phyloP scores from a whole-genome alignment of 2,797 vertebrate genomes.

The Prunella strophiata region DNA sequence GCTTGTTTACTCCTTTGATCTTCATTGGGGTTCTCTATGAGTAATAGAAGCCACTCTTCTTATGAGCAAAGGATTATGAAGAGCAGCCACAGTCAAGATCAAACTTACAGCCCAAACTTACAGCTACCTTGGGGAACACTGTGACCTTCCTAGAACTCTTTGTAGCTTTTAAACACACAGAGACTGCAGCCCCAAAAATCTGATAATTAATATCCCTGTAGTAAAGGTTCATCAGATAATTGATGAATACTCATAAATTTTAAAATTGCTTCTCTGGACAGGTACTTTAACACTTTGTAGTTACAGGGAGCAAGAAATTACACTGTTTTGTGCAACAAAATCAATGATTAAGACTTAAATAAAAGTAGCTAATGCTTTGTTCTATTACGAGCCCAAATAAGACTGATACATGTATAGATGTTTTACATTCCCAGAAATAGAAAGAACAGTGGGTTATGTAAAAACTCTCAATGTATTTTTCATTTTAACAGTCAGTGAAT shows the following conservation, averaged over 20 bases:
- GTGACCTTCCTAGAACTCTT: neutral
- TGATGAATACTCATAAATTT: neutral
- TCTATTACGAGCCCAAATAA: neutral
- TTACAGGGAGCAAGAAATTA: neutral
- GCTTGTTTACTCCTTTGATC: neutral
- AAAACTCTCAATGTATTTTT: constrained; percentile 3
- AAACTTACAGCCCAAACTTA: neutral
- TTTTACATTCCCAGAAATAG: neutral
- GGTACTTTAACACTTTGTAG: neutral
- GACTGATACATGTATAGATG: neutral
- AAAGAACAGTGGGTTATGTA: neutral
- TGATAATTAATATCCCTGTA: neutral
- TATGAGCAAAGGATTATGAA: neutral
- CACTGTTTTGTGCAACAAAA: neutral
- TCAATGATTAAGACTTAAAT: neutral
- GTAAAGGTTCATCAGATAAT: neutral
- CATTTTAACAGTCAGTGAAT: neutral
- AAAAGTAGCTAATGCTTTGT: neutral
- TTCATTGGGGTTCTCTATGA: neutral
- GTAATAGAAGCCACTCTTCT: neutral
- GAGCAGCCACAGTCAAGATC: neutral
- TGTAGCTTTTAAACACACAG: neutral
- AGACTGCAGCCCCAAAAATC: neutral
- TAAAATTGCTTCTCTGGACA: neutral
- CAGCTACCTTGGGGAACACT: neutral